Conservation (phyloP, 2,113 vertebrate genomes). For the Hippocampus abdominalis region DNA sequence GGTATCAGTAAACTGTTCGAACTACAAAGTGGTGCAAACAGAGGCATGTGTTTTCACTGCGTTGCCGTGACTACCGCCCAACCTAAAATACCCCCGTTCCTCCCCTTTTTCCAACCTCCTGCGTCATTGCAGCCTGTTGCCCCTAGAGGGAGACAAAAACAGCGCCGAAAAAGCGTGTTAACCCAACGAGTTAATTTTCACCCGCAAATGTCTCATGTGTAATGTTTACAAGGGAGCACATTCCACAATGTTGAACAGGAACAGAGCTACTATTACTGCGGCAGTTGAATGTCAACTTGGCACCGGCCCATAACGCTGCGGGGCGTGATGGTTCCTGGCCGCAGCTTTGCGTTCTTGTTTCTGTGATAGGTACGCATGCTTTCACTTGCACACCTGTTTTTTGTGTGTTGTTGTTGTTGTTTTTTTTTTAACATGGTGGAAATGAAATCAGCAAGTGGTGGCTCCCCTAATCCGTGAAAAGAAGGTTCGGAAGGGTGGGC, state of each 20-base stretch:
- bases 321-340: background rate
- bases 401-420: no score
- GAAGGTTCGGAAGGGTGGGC: background rate
- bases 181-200: background rate
- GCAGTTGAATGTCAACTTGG: background rate
- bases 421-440: background rate
- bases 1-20: background rate
- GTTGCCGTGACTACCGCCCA: slow-evolving; percentile 45
- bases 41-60: slow-evolving; percentile 27
- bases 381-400: background rate
- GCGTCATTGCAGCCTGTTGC: background rate
- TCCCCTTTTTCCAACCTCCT: background rate
- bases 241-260: background rate
- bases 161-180: background rate
- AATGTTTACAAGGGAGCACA: background rate
- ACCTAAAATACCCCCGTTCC: background rate
- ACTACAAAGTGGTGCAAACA: background rate
- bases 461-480: background rate
- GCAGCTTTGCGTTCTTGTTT: background rate
- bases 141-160: slow-evolving; percentile 4
- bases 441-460: background rate
- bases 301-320: background rate
- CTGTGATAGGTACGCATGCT: background rate
- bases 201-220: background rate
- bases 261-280: background rate